Evolutionary conservation across 2,888 invertebrate genomes (phyloP).

Genomic region (Plusia festucae): DNA sequence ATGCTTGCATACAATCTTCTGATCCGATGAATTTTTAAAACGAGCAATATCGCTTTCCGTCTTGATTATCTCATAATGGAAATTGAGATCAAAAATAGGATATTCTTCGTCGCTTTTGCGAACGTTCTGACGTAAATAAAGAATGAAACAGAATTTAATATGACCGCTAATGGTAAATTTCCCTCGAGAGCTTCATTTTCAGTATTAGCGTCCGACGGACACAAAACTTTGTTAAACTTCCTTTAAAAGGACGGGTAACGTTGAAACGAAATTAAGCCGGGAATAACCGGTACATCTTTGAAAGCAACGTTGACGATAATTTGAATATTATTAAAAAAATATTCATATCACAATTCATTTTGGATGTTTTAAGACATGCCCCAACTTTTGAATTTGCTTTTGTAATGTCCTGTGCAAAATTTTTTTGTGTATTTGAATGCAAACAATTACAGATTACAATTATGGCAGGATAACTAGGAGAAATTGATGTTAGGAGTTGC

Average conservation of each 20-base stretch:
- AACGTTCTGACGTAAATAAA: slow-evolving; percentile 70
- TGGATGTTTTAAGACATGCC: no score
- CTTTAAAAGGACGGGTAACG: slow-evolving; percentile 61
- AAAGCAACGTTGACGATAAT: slow-evolving; percentile 16
- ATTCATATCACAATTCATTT: no score
- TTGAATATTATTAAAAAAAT: no score
- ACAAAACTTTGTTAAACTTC: slow-evolving; percentile 71
- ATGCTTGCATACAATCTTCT: neutral
- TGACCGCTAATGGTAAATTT: slow-evolving; percentile 83
- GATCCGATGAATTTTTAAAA: neutral
- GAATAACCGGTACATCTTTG: slow-evolving; percentile 38
- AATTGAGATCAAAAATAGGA: slow-evolving; percentile 38
- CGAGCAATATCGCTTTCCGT: slow-evolving; percentile 9
- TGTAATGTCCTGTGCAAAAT: no score
- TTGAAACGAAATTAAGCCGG: slow-evolving; percentile 59
- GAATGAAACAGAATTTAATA: slow-evolving; percentile 80
- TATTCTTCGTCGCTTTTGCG: slow-evolving; percentile 54
- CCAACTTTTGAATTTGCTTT: no score
- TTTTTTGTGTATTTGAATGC: no score
- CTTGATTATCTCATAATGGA: slow-evolving; percentile 23
- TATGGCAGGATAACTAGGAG: no score
- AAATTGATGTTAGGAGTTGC: no score
- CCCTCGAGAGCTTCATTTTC: slow-evolving; percentile 81
- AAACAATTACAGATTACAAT: no score
- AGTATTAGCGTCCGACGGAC: slow-evolving; percentile 64